A percentile compares a stretch with the other conserved stretches of the same genome.
phyloP scores from a whole-genome alignment of 37 sponge, comb jelly and placozoan species.

The Dysidea cf. avara region DNA sequence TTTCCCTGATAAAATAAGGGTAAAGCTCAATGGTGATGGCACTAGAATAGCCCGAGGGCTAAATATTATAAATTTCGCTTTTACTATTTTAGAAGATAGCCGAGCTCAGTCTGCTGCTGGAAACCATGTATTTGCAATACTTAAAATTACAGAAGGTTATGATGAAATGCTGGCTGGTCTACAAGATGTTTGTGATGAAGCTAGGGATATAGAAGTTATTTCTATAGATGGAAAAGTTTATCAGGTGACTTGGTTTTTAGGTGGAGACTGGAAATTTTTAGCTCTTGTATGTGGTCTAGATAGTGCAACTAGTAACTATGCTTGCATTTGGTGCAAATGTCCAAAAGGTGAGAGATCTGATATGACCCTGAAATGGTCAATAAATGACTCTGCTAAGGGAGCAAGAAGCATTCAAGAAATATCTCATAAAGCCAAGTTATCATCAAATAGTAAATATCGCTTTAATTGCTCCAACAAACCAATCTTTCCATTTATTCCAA shows the following conservation, averaged over 20 bases:
- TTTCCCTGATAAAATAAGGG: neutral
- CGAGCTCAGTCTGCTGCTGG: slow-evolving; percentile 7
- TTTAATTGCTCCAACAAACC: slow-evolving; percentile 11
- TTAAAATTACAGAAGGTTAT: neutral
- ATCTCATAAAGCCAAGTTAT: slow-evolving; percentile 2
- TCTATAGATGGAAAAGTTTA: too few species aligned
- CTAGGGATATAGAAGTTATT: neutral
- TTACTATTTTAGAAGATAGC: slow-evolving; percentile 4
- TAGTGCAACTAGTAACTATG: slow-evolving; percentile 3
- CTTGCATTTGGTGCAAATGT: slow-evolving; percentile 26
- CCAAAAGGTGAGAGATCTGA: neutral
- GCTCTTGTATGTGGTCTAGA: too few species aligned
- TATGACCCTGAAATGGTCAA: slow-evolving; percentile 1
- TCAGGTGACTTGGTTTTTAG: slow-evolving; percentile 7
- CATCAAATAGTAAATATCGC: neutral
- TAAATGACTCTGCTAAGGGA: too few species aligned
- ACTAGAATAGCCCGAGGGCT: neutral
- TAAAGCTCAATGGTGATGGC: slow-evolving; percentile 14
- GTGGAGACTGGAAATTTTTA: slow-evolving; percentile 22
- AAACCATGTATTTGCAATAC: slow-evolving; percentile 6
- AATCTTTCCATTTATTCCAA: slow-evolving; percentile 24
- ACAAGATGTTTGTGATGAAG: neutral
- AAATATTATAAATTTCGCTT: slow-evolving; percentile 12
- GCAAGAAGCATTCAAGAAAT: too few species aligned
- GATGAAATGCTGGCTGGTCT: slow-evolving; percentile 1